Percentiles rank a stretch among this genome's conserved stretches.
These are phyloP conservation scores for Nicator chloris DNA, from an alignment of 2,113 vertebrate species.

Conservation along the genomic window DNA sequence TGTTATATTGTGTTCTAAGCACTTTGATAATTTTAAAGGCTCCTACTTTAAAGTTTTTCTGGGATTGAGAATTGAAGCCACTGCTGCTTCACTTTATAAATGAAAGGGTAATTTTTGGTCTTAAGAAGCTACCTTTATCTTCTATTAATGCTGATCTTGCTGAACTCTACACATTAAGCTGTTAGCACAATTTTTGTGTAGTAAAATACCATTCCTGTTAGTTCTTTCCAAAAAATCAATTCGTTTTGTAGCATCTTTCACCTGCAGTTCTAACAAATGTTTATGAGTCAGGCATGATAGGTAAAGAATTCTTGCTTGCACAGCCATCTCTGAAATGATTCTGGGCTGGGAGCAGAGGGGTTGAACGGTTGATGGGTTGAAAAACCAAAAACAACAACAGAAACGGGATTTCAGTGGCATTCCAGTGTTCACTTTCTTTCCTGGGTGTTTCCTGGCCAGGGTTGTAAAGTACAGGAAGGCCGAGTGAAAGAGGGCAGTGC, in stretches of 20 bases:
- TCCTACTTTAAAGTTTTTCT: neutral
- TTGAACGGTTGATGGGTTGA: neutral
- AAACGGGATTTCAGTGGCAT: neutral
- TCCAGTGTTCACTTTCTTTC: neutral
- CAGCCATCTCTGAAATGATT: neutral
- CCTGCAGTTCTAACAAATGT: neutral
- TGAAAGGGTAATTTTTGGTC: neutral
- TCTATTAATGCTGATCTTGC: neutral
- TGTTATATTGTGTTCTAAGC: neutral
- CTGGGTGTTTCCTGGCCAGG: neutral
- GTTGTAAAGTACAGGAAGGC: neutral
- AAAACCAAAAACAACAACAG: too few species aligned
- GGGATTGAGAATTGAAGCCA: neutral
- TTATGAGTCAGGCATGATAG: fast-evolving
- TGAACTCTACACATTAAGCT: neutral
- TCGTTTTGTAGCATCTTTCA: neutral
- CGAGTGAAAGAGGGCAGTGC: neutral
- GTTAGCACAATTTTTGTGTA: neutral
- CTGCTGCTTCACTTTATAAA: neutral
- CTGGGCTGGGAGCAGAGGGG: neutral
- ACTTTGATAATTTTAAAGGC: neutral
- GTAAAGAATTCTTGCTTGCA: neutral
- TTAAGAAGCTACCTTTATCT: neutral
- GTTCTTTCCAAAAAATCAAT: neutral
- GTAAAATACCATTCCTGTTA: neutral